Evolutionary conservation across 2,797 vertebrate species (phyloP).

Genomic region (Numenius phaeopus): DNA sequence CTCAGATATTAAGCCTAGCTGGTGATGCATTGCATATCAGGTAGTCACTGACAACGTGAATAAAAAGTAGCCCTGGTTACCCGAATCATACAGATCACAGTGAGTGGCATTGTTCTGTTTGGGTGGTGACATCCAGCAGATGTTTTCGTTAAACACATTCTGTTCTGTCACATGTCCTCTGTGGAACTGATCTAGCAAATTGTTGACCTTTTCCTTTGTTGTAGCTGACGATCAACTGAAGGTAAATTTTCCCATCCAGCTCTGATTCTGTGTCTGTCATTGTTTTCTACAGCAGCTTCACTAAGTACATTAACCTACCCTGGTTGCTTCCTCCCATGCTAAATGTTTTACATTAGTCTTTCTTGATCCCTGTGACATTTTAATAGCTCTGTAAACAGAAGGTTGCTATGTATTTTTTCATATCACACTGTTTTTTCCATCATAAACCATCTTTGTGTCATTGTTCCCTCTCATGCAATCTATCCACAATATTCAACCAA

Average conservation of each 20-base stretch:
- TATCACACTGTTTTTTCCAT: not conserved
- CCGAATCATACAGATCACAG: not conserved
- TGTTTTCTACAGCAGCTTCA: constrained; percentile 27
- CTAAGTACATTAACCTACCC: constrained; percentile 45
- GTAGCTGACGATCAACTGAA: not conserved
- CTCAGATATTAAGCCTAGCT: not conserved
- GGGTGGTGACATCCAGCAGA: not conserved
- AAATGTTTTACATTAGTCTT: constrained; percentile 29
- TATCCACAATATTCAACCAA: not conserved
- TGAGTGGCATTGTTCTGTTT: not conserved
- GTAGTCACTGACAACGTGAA: not conserved
- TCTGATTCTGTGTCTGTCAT: not conserved
- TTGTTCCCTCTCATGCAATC: not conserved
- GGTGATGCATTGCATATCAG: not conserved
- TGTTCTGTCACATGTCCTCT: not conserved
- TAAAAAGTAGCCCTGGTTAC: not conserved
- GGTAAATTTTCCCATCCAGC: not conserved
- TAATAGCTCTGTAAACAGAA: constrained; percentile 48
- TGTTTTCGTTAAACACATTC: not conserved
- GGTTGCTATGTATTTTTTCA: constrained; percentile 24
- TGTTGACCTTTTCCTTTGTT: constrained; percentile 15
- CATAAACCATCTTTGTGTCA: not conserved
- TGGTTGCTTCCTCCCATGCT: constrained; percentile 10
- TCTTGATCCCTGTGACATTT: constrained; percentile 6
- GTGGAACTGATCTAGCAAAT: not conserved